Base-by-base conservation (phyloP, 2,797 vertebrate species). In the Galago senegalensis region DNA sequence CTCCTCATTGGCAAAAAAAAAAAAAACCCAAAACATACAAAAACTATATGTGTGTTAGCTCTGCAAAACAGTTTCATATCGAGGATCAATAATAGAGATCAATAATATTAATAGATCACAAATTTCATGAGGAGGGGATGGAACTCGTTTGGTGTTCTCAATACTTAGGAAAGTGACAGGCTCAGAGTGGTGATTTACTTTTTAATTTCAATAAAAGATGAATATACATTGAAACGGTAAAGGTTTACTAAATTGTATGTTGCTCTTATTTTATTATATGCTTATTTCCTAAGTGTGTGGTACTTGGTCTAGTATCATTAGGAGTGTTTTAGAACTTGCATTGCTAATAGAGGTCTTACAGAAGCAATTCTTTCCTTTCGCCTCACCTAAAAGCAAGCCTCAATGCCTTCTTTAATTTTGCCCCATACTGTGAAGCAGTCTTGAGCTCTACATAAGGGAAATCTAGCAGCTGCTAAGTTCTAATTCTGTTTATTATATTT, bases 401-500 rank as follows among this genome's bases (percentile, higher is more conserved):
- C 53, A 75, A 75, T 14, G 86, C 46, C 70, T 72, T 92, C 93
- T 96, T 88, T 88, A 85, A 93, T 88, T 95, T 58, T 95, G 85
- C 70, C 81, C 87, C 90, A 69, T 46, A 86, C 92, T 94, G 73
- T 37, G 94, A 80, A 29, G 3, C 20, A 83, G 82, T 14, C 88
- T 92, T 80, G 61, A 72, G 85, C 82, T 67, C 27, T 27, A n/a
- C n/a, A 43, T 34, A 69, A 65, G 91, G 43, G 86, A 92, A 87
- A 93, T 77, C 77, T n/a, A 53, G 81, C 79, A 93, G 89, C 93
- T 85, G 75, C 69, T 29, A 88, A 88, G 12, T 82, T 94, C 79
- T 95, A 94, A 92, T 82, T 92, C 87, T 95, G 53, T 92, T 94
- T 80, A 91, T 87, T 90, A 83, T 49, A 89, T 94, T 70, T 97